A percentile compares a stretch with the other conserved stretches of the same genome.
Evolutionary conservation across 2,113 vertebrate genomes (phyloP).

Genomic region (Pleuronectes platessa): DNA sequence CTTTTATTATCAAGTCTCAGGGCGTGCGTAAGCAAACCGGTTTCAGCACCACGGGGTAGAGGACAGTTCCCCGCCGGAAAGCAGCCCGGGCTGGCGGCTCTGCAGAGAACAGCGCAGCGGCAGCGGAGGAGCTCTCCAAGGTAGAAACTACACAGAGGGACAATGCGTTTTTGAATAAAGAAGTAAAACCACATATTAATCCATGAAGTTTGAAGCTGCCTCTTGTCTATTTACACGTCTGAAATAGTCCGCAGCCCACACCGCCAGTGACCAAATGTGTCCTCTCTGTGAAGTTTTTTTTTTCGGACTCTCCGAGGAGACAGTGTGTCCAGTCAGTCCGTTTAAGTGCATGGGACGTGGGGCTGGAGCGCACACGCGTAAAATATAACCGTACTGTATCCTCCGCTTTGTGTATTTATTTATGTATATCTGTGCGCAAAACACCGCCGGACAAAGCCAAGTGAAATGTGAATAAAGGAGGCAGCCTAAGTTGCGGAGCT

Average conservation of each 20-base stretch:
- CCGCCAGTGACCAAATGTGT: background rate
- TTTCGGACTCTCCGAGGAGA: conserved; percentile 30
- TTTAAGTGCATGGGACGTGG: conserved; percentile 27
- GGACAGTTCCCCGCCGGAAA: conserved; percentile 75
- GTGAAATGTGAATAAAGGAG: conserved; percentile 21
- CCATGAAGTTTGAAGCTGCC: conserved; percentile 30
- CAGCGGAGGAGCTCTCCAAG: conserved; percentile 70
- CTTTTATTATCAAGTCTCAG: background rate
- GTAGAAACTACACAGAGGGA: conserved; percentile 11
- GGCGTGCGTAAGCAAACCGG: conserved; percentile 26
- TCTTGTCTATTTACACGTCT: background rate
- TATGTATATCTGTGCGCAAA: background rate
- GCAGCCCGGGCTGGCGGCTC: conserved; percentile 48
- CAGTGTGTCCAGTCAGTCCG: conserved; percentile 14
- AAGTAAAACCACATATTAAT: background rate
- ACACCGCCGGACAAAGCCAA: background rate
- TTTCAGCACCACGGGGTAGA: conserved; percentile 75
- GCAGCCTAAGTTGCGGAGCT: conserved; percentile 64
- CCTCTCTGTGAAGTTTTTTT: conserved; percentile 64
- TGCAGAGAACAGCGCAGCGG: conserved; percentile 30
- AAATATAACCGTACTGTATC: background rate
- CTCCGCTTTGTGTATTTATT: background rate
- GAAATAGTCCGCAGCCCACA: conserved; percentile 13
- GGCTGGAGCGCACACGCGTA: conserved; percentile 10
- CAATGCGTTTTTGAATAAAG: accelerated